phyloP scores from a whole-genome alignment of 2,888 invertebrate species.

The Osedax fenrisi region DNA sequence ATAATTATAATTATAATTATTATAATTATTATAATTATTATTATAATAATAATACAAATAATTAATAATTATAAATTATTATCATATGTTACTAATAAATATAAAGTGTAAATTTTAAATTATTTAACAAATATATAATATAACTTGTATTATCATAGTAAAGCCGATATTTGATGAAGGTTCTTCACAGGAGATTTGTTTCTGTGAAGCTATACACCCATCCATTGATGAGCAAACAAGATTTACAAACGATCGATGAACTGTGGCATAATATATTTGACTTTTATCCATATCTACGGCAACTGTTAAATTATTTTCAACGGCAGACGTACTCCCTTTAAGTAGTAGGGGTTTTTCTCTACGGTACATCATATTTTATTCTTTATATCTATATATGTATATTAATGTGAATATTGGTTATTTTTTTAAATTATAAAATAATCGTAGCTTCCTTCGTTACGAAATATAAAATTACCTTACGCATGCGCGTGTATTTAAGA shows the following conservation, averaged over 20 bases:
- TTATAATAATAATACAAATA: neutral
- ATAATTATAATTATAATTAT: no score
- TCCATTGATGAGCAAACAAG: constrained; percentile 42
- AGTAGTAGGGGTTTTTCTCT: constrained; percentile 43
- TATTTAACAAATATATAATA: neutral
- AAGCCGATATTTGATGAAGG: constrained; percentile 43
- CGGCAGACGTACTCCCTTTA: constrained; percentile 44
- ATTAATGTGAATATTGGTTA: no score
- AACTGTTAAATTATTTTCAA: constrained; percentile 45
- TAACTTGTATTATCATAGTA: constrained; percentile 45
- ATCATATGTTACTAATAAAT: no score
- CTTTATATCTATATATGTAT: no score
- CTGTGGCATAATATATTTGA: constrained; percentile 43
- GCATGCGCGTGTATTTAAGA: no score
- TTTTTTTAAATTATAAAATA: neutral
- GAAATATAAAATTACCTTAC: no score
- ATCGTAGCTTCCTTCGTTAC: neutral
- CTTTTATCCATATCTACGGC: constrained; percentile 41
- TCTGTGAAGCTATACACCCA: constrained; percentile 42
- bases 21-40: no score
- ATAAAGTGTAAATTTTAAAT: no score
- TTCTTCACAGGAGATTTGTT: constrained; percentile 46
- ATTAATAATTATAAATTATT: neutral
- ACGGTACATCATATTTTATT: constrained; percentile 41
- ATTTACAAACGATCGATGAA: constrained; percentile 46